These are phyloP conservation scores for Chitala chitala DNA, from an alignment of 2,113 vertebrate genomes.

Conservation along the genomic window DNA sequence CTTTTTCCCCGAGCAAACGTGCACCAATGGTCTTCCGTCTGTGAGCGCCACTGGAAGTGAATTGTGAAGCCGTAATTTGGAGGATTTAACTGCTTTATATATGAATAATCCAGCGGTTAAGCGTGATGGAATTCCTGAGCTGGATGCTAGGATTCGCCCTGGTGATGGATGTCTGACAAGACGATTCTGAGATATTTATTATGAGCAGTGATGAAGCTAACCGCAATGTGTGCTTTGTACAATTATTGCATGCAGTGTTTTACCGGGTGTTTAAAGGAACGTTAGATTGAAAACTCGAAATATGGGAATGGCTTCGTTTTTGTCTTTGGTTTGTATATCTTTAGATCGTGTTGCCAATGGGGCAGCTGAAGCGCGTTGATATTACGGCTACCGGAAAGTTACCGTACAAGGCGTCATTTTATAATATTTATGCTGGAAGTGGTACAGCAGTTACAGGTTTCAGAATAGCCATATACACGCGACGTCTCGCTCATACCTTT, in stretches of 20 bases:
- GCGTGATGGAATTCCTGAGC: slow-evolving; percentile 21
- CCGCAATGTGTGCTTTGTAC: background rate
- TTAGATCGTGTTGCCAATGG: background rate
- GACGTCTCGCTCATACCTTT: background rate
- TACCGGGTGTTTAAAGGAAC: background rate
- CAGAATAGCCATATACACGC: background rate
- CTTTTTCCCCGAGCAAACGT: background rate
- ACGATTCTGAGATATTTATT: background rate
- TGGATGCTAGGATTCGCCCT: slow-evolving; percentile 11
- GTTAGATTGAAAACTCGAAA: too few species aligned
- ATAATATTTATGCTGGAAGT: background rate
- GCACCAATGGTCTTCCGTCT: background rate
- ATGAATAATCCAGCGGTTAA: background rate
- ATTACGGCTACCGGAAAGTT: too few species aligned
- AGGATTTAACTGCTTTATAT: background rate
- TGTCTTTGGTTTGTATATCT: too few species aligned
- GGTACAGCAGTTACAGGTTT: background rate
- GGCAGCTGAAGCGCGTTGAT: too few species aligned
- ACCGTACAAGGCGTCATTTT: background rate
- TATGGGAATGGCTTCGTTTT: too few species aligned
- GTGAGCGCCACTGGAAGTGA: slow-evolving; percentile 10
- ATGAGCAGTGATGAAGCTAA: background rate
- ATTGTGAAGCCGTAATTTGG: background rate
- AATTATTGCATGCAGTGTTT: background rate
- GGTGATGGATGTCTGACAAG: slow-evolving; percentile 2